A percentile compares a stretch with the other conserved stretches of the same genome.
phyloP scores from a whole-genome alignment of 2,888 invertebrate genomes.

The Drosophila diplacantha region DNA sequence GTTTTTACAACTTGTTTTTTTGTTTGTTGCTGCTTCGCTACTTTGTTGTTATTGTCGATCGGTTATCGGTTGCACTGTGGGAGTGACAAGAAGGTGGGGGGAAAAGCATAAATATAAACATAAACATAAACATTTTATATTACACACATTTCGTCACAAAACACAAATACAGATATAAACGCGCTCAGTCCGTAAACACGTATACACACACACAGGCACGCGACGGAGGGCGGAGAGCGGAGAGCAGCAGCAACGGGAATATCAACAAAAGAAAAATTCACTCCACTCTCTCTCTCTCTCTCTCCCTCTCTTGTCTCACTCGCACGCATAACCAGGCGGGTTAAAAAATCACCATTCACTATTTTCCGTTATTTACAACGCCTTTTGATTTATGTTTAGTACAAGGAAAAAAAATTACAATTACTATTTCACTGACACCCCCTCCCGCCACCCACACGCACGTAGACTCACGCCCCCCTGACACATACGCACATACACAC shows the following conservation, averaged over 20 bases:
- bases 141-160: conserved; percentile 67
- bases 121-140: conserved; percentile 54
- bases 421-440: conserved; percentile 7
- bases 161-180: conserved; percentile 32
- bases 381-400: conserved; percentile 4
- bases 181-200: conserved; percentile 6
- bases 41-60: conserved; percentile 32
- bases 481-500: conserved; percentile 4
- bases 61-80: conserved; percentile 3
- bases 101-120: conserved; percentile 31
- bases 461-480: conserved; percentile 6
- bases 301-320: neutral
- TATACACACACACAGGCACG: conserved; percentile 30
- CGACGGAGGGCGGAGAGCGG: conserved; percentile 13
- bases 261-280: conserved; percentile 55
- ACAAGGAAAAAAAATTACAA: conserved; percentile 9
- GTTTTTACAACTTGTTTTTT: neutral
- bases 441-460: conserved; percentile 4
- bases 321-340: conserved; percentile 1
- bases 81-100: neutral
- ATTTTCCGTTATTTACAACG: conserved; percentile 16
- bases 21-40: conserved; percentile 19
- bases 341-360: conserved; percentile 18
- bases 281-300: conserved; percentile 5
- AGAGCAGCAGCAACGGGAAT: conserved; percentile 8